phyloP scores from a whole-genome alignment of 1,140 invertebrate genomes.

The Bombyx mandarina region DNA sequence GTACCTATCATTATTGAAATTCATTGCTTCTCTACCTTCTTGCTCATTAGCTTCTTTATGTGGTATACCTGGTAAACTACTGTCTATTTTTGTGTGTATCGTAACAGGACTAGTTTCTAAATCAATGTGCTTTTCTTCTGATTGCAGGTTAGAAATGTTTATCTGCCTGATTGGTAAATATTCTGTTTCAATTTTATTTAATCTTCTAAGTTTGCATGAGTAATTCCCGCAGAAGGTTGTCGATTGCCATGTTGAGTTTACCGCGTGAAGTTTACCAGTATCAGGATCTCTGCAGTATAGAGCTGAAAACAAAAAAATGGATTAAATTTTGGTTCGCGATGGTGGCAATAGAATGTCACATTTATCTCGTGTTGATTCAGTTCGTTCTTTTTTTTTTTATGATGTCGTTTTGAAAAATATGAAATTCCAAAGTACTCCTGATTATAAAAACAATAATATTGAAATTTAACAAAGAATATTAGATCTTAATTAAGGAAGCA shows the following conservation, averaged over 20 bases:
- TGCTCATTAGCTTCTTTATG: constrained; percentile 7
- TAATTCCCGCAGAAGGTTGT: constrained; percentile 61
- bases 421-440: no score
- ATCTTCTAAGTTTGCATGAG: constrained; percentile 49
- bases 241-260: constrained; percentile 57
- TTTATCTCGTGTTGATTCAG: no score
- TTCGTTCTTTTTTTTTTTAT: no score
- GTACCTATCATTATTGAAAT: constrained; percentile 32
- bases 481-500: no score
- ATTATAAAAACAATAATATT: no score
- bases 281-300: constrained; percentile 61
- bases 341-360: no score
- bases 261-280: constrained; percentile 43
- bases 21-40: constrained; percentile 12
- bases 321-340: background rate
- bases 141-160: constrained; percentile 21
- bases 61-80: constrained; percentile 7
- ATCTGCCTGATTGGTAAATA: constrained; percentile 30
- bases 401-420: no score
- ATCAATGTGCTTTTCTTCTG: background rate
- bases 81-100: constrained; percentile 8
- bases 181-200: constrained; percentile 30
- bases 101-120: constrained; percentile 1
- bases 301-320: constrained; percentile 33
- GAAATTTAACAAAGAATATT: no score